A percentile compares a stretch with the other conserved stretches of the same genome.
These are phyloP conservation scores for Orthonevra nobilis DNA, from an alignment of 2,888 invertebrate species.

Conservation along the genomic window DNA sequence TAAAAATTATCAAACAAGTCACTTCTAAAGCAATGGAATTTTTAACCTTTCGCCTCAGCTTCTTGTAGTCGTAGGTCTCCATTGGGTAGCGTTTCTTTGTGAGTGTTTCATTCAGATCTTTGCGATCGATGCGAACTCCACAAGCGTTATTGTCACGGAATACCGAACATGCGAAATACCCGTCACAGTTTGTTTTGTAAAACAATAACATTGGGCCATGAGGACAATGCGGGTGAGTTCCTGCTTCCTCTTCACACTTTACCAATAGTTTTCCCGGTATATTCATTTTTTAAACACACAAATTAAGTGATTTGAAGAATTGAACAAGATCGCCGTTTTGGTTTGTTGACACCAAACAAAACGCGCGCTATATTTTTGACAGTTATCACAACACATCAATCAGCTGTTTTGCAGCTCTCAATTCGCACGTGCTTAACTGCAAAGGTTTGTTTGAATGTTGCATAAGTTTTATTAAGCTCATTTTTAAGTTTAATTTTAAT, in stretches of 20 bases:
- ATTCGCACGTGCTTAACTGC: neutral
- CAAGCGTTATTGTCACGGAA: constrained; percentile 90
- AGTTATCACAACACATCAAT: neutral
- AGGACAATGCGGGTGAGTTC: constrained; percentile 85
- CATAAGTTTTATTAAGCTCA: too few species aligned
- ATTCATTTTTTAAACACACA: constrained; percentile 3
- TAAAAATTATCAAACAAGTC: neutral
- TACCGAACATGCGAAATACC: constrained; percentile 91
- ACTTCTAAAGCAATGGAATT: too few species aligned
- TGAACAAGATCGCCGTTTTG: neutral
- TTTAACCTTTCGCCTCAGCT: constrained; percentile 66
- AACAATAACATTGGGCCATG: constrained; percentile 90
- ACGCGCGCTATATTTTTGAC: neutral
- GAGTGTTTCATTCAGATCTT: constrained; percentile 68
- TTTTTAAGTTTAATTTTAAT: too few species aligned
- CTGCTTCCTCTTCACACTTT: constrained; percentile 82
- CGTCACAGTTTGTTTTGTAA: constrained; percentile 78
- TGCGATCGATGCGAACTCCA: constrained; percentile 82
- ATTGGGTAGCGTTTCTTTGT: constrained; percentile 59
- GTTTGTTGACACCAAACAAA: neutral
- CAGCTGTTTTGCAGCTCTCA: constrained; percentile 5
- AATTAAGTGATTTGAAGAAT: neutral
- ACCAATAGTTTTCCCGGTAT: constrained; percentile 69
- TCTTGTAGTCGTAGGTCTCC: constrained; percentile 57
- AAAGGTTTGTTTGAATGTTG: neutral